phyloP scores from a whole-genome alignment of 2,113 vertebrate species.

The Sebastes schlegelii region DNA sequence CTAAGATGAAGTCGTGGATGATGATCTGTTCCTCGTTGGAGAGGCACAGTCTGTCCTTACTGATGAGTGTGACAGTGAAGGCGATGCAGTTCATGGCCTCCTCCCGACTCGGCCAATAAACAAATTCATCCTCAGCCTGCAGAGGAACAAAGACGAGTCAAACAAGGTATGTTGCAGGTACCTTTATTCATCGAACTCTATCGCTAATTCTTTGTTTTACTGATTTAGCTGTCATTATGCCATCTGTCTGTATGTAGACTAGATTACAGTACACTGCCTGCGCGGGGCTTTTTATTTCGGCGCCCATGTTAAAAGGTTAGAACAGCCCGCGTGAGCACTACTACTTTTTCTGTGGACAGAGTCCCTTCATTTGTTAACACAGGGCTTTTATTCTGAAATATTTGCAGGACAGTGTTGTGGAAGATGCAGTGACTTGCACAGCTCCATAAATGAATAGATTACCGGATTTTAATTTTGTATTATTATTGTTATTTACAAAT shows the following conservation, averaged over 20 bases:
- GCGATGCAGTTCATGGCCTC: conserved; percentile 99
- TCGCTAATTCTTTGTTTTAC: neutral
- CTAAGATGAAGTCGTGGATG: conserved; percentile 99
- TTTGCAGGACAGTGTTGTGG: too few species aligned
- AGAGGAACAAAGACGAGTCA: conserved; percentile 31
- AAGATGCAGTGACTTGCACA: too few species aligned
- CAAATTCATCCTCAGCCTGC: conserved; percentile 98
- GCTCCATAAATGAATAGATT: too few species aligned
- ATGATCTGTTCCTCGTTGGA: conserved; percentile 99
- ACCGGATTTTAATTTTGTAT: too few species aligned
- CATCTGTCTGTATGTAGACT: neutral
- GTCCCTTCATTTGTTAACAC: too few species aligned
- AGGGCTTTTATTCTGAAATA: too few species aligned
- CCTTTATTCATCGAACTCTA: neutral
- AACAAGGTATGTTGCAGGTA: neutral
- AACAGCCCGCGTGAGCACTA: too few species aligned
- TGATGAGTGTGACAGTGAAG: conserved; percentile 99
- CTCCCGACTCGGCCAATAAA: conserved; percentile 98
- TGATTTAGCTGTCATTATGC: neutral
- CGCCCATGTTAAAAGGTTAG: too few species aligned
- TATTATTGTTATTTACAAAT: too few species aligned
- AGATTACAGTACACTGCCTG: neutral
- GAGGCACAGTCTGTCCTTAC: conserved; percentile 98
- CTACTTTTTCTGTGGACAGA: too few species aligned
- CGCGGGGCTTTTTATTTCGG: too few species aligned